Conservation (phyloP, 2,888 invertebrate species). For the Spilarctia lutea region DNA sequence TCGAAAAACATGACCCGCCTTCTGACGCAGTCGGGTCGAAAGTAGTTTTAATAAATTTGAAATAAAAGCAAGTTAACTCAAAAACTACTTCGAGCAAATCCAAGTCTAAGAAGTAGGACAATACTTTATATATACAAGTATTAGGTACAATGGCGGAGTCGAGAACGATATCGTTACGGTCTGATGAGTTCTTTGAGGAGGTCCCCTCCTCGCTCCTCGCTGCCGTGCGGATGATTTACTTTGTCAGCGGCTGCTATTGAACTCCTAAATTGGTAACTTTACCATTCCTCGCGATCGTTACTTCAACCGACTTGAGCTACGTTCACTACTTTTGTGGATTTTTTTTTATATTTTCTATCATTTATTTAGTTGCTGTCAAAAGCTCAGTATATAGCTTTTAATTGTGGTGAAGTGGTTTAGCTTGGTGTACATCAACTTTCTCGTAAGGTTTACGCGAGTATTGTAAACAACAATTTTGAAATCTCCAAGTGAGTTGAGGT, state of each 20-base stretch:
- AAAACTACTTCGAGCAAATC: background rate
- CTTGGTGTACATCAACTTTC: too few relatives aligned
- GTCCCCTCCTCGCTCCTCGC: background rate
- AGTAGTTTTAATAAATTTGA: background rate
- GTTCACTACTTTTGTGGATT: background rate
- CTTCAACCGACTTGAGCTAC: background rate
- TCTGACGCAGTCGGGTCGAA: too few relatives aligned
- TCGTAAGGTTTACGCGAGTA: too few relatives aligned
- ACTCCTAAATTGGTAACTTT: slow-evolving; percentile 12
- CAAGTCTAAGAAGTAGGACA: background rate
- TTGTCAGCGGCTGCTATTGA: slow-evolving; percentile 10
- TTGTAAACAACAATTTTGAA: background rate
- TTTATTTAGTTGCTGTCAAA: background rate
- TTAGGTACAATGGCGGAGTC: background rate
- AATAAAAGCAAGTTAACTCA: background rate
- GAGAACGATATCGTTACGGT: background rate
- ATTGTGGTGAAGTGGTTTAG: too few relatives aligned
- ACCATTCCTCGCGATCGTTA: background rate
- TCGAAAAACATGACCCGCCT: too few relatives aligned
- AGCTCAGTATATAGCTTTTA: background rate
- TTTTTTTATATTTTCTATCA: background rate
- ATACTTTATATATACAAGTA: background rate
- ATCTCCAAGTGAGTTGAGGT: background rate
- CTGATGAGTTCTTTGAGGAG: background rate
- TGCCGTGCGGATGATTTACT: slow-evolving; percentile 11